Evolutionary conservation across 2,888 invertebrate genomes (phyloP).

Genomic region (Ormyrus nitidulus): DNA sequence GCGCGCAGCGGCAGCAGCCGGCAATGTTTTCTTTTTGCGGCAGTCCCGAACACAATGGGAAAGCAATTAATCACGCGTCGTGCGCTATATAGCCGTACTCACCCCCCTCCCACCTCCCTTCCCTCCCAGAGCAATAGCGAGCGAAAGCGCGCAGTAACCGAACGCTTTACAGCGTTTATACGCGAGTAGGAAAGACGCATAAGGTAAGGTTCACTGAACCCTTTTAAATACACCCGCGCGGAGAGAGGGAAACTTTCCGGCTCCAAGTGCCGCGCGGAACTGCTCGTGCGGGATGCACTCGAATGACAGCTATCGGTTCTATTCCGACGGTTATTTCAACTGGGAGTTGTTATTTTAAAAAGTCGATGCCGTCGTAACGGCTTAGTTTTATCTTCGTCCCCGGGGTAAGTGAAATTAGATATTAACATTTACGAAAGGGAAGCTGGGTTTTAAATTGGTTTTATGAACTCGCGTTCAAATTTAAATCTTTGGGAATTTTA

Average conservation of each 20-base stretch:
- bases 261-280: too few species aligned
- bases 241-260: not conserved
- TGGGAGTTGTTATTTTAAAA: too few species aligned
- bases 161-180: conserved; percentile 39
- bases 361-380: too few species aligned
- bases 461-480: too few species aligned
- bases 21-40: conserved; percentile 30
- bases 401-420: too few species aligned
- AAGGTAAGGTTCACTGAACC: conserved; percentile 48
- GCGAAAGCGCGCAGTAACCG: conserved; percentile 20
- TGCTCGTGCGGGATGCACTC: too few species aligned
- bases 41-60: conserved; percentile 30
- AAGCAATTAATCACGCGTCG: conserved; percentile 50
- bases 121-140: not conserved
- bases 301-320: too few species aligned
- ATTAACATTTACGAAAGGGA: too few species aligned
- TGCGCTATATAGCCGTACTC: not conserved
- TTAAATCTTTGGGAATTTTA: too few species aligned
- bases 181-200: not conserved
- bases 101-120: not conserved
- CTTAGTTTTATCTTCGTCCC: too few species aligned
- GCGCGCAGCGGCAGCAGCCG: not conserved
- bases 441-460: too few species aligned
- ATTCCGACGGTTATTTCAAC: too few species aligned
- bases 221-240: conserved; percentile 48